These are phyloP conservation scores for Oophaga sylvatica DNA, from an alignment of 2,797 vertebrate genomes.

Conservation along the genomic window DNA sequence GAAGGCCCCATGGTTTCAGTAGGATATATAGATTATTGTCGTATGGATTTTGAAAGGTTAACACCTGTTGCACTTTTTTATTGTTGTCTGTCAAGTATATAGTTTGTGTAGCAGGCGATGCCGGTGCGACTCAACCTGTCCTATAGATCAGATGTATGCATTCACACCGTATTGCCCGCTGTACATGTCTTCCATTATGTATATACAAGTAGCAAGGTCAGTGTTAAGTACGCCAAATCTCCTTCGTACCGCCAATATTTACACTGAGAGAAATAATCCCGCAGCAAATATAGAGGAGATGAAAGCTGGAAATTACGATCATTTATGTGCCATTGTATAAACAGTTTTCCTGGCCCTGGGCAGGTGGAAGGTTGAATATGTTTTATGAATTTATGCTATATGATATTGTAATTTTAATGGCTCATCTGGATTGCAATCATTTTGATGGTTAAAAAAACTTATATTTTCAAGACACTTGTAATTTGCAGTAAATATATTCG, in stretches of 20 bases:
- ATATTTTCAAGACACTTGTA: neutral
- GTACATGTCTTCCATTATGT: neutral
- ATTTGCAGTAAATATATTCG: neutral
- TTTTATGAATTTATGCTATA: neutral
- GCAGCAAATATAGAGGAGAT: conserved; percentile 20
- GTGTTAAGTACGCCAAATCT: conserved; percentile 28
- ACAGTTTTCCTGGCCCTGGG: neutral
- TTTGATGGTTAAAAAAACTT: neutral
- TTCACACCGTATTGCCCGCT: neutral
- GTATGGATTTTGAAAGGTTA: too few species aligned
- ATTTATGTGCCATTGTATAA: conserved; percentile 12
- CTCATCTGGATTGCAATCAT: neutral
- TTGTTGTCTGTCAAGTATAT: neutral
- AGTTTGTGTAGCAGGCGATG: neutral
- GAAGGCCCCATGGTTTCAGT: too few species aligned
- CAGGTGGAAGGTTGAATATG: neutral
- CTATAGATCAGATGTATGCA: neutral
- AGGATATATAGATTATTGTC: too few species aligned
- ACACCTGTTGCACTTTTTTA: too few species aligned
- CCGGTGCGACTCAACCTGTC: neutral
- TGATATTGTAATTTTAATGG: neutral
- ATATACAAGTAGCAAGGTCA: conserved; percentile 15
- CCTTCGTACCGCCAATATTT: conserved; percentile 8
- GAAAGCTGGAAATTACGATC: conserved; percentile 22
- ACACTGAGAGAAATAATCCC: conserved; percentile 11